Evolutionary conservation across 2,113 vertebrate genomes (phyloP).

Genomic region (Albula glossodonta): DNA sequence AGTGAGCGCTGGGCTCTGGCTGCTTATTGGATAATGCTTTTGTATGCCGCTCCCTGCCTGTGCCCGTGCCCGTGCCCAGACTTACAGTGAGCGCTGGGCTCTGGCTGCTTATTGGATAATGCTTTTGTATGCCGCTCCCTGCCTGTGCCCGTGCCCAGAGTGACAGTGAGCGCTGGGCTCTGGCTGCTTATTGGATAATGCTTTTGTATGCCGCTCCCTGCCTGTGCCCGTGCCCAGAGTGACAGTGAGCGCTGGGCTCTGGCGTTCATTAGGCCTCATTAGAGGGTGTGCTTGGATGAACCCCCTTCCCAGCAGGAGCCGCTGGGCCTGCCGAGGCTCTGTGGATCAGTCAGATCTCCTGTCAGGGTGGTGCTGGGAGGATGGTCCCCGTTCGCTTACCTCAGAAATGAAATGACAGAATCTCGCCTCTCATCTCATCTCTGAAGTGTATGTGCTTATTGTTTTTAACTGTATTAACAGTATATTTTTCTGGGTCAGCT

Average conservation of each 20-base stretch:
- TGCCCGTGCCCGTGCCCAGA: background rate
- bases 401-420: constrained; percentile 15
- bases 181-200: background rate
- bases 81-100: background rate
- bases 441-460: background rate
- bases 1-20: background rate
- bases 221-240: background rate
- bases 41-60: background rate
- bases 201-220: background rate
- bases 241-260: background rate
- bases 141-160: background rate
- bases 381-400: constrained; percentile 3
- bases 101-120: background rate
- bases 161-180: constrained; percentile 2
- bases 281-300: background rate
- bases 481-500: background rate
- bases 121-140: background rate
- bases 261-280: constrained; percentile 18
- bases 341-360: constrained; percentile 7
- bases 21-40: background rate
- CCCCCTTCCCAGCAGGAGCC: background rate
- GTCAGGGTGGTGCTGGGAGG: constrained; percentile 6
- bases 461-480: background rate
- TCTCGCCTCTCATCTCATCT: background rate
- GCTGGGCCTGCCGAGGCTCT: background rate